Percentiles rank a stretch among this genome's conserved stretches.
Evolutionary conservation across 1,140 invertebrate genomes (phyloP).

Genomic region (Trachymyrmex septentrionalis): DNA sequence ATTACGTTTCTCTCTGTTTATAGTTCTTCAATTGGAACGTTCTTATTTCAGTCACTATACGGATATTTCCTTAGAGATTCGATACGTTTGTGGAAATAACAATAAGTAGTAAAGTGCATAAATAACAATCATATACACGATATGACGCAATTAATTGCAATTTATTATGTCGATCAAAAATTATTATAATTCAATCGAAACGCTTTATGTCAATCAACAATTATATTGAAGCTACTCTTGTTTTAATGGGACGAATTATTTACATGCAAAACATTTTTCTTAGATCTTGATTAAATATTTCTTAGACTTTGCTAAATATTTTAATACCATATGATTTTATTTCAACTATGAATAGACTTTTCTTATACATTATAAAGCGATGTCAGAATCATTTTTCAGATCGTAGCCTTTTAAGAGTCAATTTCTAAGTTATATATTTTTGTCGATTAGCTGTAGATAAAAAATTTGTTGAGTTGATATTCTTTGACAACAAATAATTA

Average conservation of each 20-base stretch:
- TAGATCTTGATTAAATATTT: too few relatives aligned
- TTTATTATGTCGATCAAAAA: background rate
- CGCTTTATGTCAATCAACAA: background rate
- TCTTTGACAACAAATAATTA: slow-evolving; percentile 9
- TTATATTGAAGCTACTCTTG: background rate
- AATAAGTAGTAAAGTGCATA: background rate
- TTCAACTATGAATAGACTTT: background rate
- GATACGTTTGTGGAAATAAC: background rate
- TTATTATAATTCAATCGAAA: background rate
- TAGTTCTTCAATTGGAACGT: slow-evolving; percentile 7
- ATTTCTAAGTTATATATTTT: slow-evolving; percentile 13
- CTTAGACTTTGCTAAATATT: background rate
- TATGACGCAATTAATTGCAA: background rate
- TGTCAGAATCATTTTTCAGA: background rate
- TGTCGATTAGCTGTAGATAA: background rate
- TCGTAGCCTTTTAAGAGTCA: background rate
- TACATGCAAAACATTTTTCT: too few relatives aligned
- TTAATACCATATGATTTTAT: background rate
- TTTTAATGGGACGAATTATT: background rate
- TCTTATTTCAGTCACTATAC: background rate
- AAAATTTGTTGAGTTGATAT: background rate
- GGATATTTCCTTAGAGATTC: background rate
- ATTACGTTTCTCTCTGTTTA: slow-evolving; percentile 5
- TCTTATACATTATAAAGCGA: background rate
- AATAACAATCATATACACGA: background rate